These are phyloP conservation scores for Axinella damicornis DNA, from an alignment of 37 sponge, comb jelly and placozoan genomes.

Conservation along the genomic window DNA sequence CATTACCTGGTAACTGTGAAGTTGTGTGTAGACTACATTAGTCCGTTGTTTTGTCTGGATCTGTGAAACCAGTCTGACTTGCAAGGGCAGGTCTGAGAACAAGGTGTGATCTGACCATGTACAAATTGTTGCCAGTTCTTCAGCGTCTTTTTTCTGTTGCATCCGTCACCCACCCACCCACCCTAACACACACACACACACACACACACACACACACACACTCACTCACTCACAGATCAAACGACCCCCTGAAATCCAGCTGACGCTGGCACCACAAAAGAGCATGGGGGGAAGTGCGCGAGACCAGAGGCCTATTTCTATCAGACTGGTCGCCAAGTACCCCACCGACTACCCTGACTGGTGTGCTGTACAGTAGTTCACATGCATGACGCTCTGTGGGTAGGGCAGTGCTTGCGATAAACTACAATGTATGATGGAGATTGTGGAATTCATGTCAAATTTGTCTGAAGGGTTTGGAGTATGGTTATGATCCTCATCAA, in stretches of 20 bases:
- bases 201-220: background rate
- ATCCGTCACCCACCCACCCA: background rate
- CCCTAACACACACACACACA: no score
- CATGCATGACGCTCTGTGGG: no score
- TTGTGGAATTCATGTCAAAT: no score
- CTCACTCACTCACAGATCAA: slow-evolving; percentile 45
- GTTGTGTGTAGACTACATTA: no score
- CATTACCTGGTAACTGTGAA: no score
- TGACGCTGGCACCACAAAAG: slow-evolving; percentile 67
- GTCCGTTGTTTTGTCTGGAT: no score
- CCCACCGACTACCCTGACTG: slow-evolving; percentile 80
- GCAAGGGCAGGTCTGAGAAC: no score
- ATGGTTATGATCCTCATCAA: no score
- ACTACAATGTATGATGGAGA: background rate
- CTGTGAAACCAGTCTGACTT: no score
- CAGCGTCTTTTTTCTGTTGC: background rate
- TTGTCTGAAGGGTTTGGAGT: no score
- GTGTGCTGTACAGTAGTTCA: background rate
- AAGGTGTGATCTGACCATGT: background rate
- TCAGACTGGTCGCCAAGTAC: slow-evolving; percentile 63
- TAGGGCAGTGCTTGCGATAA: background rate
- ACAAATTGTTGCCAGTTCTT: background rate
- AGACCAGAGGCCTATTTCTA: slow-evolving; percentile 29
- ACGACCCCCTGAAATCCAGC: slow-evolving; percentile 65
- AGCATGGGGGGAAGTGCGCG: slow-evolving; percentile 49